These are phyloP conservation scores for Lycaena phlaeas DNA, from an alignment of 2,888 invertebrate genomes.

Conservation along the genomic window DNA sequence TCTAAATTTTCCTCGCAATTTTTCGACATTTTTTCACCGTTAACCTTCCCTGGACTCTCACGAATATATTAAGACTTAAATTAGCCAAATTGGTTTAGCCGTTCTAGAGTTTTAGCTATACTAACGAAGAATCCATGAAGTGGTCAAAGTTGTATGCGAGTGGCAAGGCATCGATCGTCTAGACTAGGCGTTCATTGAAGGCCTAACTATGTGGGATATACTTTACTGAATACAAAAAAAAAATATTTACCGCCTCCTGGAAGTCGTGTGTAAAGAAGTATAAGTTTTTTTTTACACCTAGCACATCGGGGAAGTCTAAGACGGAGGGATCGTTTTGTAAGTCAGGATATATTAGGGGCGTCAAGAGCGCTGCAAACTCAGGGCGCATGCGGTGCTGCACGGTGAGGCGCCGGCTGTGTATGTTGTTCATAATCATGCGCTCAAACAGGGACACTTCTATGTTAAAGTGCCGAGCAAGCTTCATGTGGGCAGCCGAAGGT, in stretches of 20 bases:
- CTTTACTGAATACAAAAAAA: no score
- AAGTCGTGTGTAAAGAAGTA: constrained; percentile 79
- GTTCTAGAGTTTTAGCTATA: no score
- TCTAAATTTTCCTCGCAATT: no score
- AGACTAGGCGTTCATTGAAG: no score
- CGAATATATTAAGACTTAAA: no score
- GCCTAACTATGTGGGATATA: no score
- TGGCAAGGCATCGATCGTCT: no score
- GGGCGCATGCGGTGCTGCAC: constrained; percentile 88
- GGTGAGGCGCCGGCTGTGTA: constrained; percentile 73
- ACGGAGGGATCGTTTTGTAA: constrained; percentile 77
- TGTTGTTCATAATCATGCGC: constrained; percentile 79
- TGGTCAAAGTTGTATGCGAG: no score
- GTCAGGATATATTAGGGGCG: constrained; percentile 79
- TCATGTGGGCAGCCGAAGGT: constrained; percentile 79
- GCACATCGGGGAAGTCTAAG: constrained; percentile 64
- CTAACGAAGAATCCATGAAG: no score
- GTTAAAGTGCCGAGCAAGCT: constrained; percentile 75
- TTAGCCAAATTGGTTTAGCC: no score
- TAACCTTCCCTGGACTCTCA: no score
- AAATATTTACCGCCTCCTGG: constrained; percentile 61
- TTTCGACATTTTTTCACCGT: no score
- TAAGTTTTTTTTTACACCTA: constrained; percentile 74
- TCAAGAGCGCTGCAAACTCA: constrained; percentile 61
- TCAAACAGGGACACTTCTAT: constrained; percentile 88